phyloP scores from a whole-genome alignment of 2,888 invertebrate species.

The Torymus tubicola region DNA sequence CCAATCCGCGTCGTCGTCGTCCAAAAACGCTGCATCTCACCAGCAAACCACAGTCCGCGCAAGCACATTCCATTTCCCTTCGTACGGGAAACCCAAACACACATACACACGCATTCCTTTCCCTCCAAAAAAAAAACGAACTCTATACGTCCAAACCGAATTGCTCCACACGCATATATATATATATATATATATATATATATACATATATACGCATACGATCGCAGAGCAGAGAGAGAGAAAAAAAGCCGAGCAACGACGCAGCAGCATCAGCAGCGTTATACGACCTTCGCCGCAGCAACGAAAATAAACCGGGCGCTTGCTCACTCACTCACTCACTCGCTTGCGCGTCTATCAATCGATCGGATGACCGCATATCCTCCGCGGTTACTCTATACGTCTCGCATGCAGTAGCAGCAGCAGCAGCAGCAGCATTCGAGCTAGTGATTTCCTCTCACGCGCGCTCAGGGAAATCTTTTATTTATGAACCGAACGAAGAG shows the following conservation, averaged over 20 bases:
- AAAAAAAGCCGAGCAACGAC: not conserved
- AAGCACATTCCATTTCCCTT: too few species aligned
- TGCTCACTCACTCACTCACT: not conserved
- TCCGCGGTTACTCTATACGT: not conserved
- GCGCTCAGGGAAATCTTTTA: not conserved
- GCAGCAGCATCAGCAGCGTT: too few species aligned
- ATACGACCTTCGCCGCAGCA: constrained; percentile 26
- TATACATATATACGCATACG: not conserved
- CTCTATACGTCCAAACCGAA: too few species aligned
- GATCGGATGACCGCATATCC: constrained; percentile 42
- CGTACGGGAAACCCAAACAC: too few species aligned
- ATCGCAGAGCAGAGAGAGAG: constrained; percentile 5
- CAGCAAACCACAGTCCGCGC: too few species aligned
- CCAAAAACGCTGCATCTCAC: too few species aligned
- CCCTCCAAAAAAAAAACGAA: too few species aligned
- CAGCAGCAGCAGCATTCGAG: too few species aligned
- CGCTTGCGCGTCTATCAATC: constrained; percentile 29
- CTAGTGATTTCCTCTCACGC: not conserved
- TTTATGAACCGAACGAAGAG: constrained; percentile 13
- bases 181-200: too few species aligned
- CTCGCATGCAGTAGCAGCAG: not conserved
- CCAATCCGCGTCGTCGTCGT: too few species aligned
- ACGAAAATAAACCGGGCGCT: constrained; percentile 40
- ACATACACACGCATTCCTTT: too few species aligned
- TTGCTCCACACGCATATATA: too few species aligned